Base-by-base conservation (phyloP, 2,113 vertebrate species). In the Lampris incognitus region DNA sequence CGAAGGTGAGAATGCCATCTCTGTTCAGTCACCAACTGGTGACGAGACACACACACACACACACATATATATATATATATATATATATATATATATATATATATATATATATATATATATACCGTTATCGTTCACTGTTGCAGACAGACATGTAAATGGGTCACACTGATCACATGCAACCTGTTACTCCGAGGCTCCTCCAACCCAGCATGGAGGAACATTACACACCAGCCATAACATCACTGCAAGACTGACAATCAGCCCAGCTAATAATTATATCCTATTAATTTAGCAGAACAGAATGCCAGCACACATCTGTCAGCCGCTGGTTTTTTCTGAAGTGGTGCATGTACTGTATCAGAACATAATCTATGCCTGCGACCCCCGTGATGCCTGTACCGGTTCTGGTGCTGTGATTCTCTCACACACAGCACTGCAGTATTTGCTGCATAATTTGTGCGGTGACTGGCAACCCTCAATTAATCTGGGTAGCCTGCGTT, bases 381-480 rank as follows among this genome's bases (percentile, higher is more conserved):
- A 1, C 65, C 70, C 69, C 78, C 77, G 56, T 82, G 79, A 78
- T 69, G 59, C n/a, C 69, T 64, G 65, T 76, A 69, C 69, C 76
- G 77, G 79, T 72, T 89, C 79, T 88, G 87, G 76, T 88, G 89
- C 91, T 85, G 82, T 82, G 82, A 84, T 77, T 85, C 69, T 66
- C 85, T 83, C 81, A 77, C 83, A 83, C 72, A 76, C 69, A 88
- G 77, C 85, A 85, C 83, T 88, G 85, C 89, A 86, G 81, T 66
- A 88, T 86, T 89, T 86, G 83, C 81, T 91, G 87, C 89, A 91
- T 90, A 91, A 91, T 91, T 87, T 92, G 86, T 87, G 79, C 78
- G 76, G 79, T 91, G 88, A 92, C 87, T 84, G 89, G 88, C 88
- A 91, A 90, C 80, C 78, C 85, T 92, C 86, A 90, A 90, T 92